Conservation (phyloP, 2,113 vertebrate species). For the Lipophrys pholis region DNA sequence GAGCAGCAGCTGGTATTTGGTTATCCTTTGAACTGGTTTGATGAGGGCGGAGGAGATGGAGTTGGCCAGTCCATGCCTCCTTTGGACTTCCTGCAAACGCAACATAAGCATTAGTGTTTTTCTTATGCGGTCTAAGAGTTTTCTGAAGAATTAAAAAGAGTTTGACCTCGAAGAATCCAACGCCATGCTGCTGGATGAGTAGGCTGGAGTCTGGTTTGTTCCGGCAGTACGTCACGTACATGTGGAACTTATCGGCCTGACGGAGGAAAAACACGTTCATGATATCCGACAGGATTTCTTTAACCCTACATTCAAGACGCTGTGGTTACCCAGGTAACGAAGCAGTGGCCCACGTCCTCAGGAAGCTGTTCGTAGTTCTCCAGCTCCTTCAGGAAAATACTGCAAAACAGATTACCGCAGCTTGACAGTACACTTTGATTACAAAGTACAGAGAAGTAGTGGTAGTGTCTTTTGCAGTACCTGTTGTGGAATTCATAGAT, state of each 20-base stretch:
- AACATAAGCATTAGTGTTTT: neutral
- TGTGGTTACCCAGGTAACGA: conserved; percentile 95
- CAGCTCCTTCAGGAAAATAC: conserved; percentile 98
- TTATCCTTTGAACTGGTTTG: conserved; percentile 98
- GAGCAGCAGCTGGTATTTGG: conserved; percentile 96
- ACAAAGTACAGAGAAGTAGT: conserved; percentile 1
- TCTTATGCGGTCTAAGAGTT: too few relatives aligned
- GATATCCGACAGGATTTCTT: too few relatives aligned
- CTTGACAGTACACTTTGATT: too few relatives aligned
- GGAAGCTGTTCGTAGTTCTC: conserved; percentile 99
- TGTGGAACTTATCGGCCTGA: conserved; percentile 99
- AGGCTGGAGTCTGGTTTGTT: conserved; percentile 98
- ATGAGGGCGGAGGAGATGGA: conserved; percentile 98
- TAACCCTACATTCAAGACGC: too few relatives aligned
- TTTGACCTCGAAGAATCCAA: conserved; percentile 93
- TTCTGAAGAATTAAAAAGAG: too few relatives aligned
- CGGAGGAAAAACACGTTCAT: neutral
- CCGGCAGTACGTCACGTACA: conserved; percentile 99
- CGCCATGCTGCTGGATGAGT: conserved; percentile 95
- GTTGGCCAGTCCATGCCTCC: conserved; percentile 93
- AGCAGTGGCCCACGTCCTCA: conserved; percentile 98
- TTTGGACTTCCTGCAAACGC: conserved; percentile 92
- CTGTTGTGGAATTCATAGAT: conserved; percentile 99
- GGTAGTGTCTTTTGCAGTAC: conserved; percentile 65
- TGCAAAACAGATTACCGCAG: conserved; percentile 58